Conservation (phyloP, 2,113 vertebrate genomes). For the Willisornis vidua region DNA sequence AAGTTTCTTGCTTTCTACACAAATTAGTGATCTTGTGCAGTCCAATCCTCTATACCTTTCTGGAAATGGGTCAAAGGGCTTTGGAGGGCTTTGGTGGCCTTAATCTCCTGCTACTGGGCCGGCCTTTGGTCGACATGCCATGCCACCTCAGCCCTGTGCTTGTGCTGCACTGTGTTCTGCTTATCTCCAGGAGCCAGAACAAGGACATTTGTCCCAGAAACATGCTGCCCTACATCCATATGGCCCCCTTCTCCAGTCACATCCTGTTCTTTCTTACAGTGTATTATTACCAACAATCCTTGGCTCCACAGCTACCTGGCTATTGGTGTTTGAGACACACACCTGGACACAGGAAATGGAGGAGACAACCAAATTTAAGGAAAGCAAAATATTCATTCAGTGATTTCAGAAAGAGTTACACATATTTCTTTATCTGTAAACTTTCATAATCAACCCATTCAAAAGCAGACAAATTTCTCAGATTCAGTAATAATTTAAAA, state of each 20-base stretch:
- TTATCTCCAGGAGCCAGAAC: background rate
- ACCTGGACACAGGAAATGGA: background rate
- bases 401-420: background rate
- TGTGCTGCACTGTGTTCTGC: background rate
- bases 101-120: background rate
- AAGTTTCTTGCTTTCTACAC: background rate
- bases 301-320: background rate
- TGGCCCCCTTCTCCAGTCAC: background rate
- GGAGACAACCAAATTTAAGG: background rate
- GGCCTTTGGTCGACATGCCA: background rate
- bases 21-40: background rate
- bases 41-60: background rate
- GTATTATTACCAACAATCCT: background rate
- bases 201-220: background rate
- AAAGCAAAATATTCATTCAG: background rate
- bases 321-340: rapidly evolving
- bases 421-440: background rate
- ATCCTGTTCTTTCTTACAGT: background rate
- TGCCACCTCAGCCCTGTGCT: background rate
- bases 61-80: background rate
- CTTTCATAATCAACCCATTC: background rate
- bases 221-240: background rate
- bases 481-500: background rate
- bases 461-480: background rate
- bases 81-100: background rate